Evolutionary conservation across 2,797 vertebrate genomes (phyloP).

Genomic region (Karalla daura): DNA sequence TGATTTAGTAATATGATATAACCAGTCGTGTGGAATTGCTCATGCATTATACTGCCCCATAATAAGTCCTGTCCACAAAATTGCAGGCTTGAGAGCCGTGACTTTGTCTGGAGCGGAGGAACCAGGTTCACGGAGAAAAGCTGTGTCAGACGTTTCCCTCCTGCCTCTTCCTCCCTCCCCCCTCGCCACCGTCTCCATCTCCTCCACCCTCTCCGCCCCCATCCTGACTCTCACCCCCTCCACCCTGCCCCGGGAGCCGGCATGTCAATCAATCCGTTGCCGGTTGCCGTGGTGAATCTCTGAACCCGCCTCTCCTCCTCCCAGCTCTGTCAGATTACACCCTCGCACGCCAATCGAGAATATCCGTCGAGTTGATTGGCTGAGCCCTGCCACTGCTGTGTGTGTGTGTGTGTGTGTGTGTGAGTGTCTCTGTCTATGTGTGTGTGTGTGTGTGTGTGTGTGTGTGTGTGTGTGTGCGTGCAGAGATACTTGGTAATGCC

Average conservation of each 20-base stretch:
- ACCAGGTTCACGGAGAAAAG: neutral
- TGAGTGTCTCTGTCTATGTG: neutral
- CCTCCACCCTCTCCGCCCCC: constrained; percentile 32
- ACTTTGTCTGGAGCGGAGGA: constrained; percentile 4
- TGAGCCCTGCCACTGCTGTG: constrained; percentile 4
- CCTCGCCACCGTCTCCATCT: constrained; percentile 12
- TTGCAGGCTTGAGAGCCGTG: neutral
- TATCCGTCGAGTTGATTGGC: constrained; percentile 48
- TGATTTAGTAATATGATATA: too few relatives aligned
- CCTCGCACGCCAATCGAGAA: constrained; percentile 58
- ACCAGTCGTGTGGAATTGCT: neutral
- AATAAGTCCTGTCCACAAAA: constrained; percentile 11
- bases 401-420: neutral
- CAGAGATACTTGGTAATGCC: neutral
- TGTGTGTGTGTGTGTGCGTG: neutral
- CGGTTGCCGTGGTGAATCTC: constrained; percentile 64
- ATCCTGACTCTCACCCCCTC: constrained; percentile 43
- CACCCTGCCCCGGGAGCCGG: constrained; percentile 55
- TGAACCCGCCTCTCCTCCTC: constrained; percentile 59
- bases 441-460: neutral
- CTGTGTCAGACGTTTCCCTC: constrained; percentile 7
- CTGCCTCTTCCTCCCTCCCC: neutral
- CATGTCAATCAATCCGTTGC: constrained; percentile 68
- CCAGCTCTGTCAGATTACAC: constrained; percentile 61
- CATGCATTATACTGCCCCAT: constrained; percentile 3